phyloP scores from a whole-genome alignment of 1,140 invertebrate species.

The Dolichoris vasculosae region DNA sequence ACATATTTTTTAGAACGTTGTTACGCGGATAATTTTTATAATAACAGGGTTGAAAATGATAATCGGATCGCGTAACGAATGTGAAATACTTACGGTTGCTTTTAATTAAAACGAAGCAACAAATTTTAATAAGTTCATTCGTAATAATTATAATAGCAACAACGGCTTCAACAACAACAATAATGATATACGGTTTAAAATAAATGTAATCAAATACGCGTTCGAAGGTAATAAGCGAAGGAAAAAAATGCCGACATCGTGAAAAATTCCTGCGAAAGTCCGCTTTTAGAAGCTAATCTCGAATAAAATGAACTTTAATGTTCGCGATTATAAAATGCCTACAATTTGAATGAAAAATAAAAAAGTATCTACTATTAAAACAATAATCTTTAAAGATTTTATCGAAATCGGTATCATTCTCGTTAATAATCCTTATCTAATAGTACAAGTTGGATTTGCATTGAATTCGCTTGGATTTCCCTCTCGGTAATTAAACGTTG shows the following conservation, averaged over 20 bases:
- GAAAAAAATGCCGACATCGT: not conserved
- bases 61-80: no score
- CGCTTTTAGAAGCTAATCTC: not conserved
- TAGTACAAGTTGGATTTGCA: constrained; percentile 7
- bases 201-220: not conserved
- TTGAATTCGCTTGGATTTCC: constrained; percentile 38
- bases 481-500: not conserved
- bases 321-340: not conserved
- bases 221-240: no score
- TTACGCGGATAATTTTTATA: no score
- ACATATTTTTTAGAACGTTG: no score
- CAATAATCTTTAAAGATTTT: constrained; percentile 16
- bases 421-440: constrained; percentile 39
- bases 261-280: not conserved
- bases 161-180: no score
- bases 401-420: not conserved
- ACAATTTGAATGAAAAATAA: not conserved
- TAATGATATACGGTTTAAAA: not conserved
- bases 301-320: constrained; percentile 16
- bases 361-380: not conserved
- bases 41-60: no score
- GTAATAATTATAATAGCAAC: no score
- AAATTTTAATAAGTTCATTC: no score
- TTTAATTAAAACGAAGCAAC: no score
- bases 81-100: no score